Evolutionary conservation across 2,113 vertebrate genomes (phyloP).

Genomic region (Thinocorus orbignyianus): DNA sequence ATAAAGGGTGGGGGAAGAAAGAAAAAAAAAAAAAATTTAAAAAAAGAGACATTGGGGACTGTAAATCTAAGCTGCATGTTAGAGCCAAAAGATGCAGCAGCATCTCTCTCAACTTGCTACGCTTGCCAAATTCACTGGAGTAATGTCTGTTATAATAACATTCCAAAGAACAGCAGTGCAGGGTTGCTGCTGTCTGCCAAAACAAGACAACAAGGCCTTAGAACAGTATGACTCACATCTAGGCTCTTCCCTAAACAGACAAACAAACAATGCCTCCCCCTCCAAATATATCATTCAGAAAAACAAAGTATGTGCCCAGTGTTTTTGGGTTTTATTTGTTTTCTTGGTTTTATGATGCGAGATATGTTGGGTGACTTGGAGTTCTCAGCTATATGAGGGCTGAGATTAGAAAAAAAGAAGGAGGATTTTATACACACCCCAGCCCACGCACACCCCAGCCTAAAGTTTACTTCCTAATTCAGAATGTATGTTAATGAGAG

Average conservation of each 20-base stretch:
- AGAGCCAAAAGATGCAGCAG: slow-evolving; percentile 63
- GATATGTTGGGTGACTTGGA: neutral
- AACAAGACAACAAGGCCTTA: neutral
- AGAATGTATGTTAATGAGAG: neutral
- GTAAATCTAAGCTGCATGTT: slow-evolving; percentile 31
- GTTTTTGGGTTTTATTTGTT: neutral
- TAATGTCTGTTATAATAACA: slow-evolving; percentile 62
- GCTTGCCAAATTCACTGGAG: slow-evolving; percentile 56
- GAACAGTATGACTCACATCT: neutral
- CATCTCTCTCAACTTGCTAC: slow-evolving; percentile 13
- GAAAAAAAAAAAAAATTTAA: neutral
- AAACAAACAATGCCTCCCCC: fast-evolving
- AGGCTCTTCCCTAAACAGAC: neutral
- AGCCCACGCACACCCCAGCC: no score
- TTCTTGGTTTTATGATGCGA: neutral
- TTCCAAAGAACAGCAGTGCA: slow-evolving; percentile 19
- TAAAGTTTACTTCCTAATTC: neutral
- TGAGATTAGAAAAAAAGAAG: neutral
- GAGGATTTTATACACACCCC: neutral
- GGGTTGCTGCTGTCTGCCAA: slow-evolving; percentile 1
- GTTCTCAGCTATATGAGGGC: neutral
- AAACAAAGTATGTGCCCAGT: neutral
- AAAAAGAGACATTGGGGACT: neutral
- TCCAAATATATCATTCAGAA: neutral
- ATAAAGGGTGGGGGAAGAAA: neutral